Conservation (phyloP, 2,113 vertebrate species). For the Castor canadensis region DNA sequence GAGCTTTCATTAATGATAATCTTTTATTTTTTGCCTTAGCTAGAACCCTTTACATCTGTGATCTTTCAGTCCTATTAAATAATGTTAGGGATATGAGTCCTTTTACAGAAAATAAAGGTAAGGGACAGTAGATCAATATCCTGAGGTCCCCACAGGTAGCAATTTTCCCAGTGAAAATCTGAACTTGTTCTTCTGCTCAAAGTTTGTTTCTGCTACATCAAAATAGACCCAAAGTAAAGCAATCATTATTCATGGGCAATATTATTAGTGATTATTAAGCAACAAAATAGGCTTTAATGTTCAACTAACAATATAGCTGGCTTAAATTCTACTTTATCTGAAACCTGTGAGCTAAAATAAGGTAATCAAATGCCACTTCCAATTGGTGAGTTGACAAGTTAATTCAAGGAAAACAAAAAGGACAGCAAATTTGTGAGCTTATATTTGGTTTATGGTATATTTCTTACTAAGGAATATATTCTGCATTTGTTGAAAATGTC, state of each 20-base stretch:
- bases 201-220: not conserved
- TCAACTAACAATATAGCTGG: not conserved
- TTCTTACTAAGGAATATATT: conserved; percentile 36
- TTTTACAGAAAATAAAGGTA: not conserved
- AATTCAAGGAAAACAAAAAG: not conserved
- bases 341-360: not conserved
- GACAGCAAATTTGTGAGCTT: not conserved
- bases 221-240: not conserved
- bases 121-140: not conserved
- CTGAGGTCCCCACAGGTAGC: not conserved
- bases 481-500: not conserved
- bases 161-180: not conserved
- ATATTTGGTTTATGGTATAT: not conserved
- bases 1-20: not conserved
- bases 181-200: not conserved
- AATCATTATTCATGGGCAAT: not conserved
- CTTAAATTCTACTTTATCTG: conserved; percentile 36
- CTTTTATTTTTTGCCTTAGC: not conserved
- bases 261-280: not conserved
- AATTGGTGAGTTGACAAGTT: not conserved
- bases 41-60: not conserved
- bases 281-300: not conserved
- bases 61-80: not conserved
- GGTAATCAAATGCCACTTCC: not conserved
- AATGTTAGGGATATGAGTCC: not conserved